Base-by-base conservation (phyloP, 2,888 invertebrate species). In the Phyllotreta cruciferae region DNA sequence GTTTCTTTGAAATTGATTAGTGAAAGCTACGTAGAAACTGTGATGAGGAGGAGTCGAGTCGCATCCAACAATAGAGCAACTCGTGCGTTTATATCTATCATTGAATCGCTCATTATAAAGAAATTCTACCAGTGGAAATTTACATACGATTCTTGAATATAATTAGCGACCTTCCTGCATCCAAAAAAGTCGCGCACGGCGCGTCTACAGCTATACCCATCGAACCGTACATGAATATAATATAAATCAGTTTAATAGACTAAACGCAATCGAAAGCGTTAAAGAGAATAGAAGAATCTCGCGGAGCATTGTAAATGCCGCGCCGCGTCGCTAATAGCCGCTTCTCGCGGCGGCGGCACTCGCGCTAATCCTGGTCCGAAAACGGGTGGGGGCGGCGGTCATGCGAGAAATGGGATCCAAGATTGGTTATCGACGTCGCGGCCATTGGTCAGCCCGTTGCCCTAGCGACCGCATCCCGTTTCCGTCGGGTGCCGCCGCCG, bases 351-450 rank as follows among this genome's bases (percentile, higher is more conserved):
- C 36, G 50, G 50, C 35, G 42, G 63, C 70, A 67, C 70, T 66
- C 70, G 72, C 71, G 73, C 71, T 77, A 77, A 78, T 76, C 77
- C 72, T 71, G 62, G 73, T 71, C 73, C 24, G 24, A 24, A 24
- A 24, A 24, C 4, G 24, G 24, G 24, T 24, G 24, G 24, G 24
- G 74, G 74, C 75, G 76, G 78, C 80, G 78, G 78, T 79, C 80
- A 80, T 79, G 79, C 79, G 79, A 77, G 78, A 78, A 80, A 80
- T 79, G 79, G 79, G 79, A 78, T 80, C 79, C 80, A 80, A 80
- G 80, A 81, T 81, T 80, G 80, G 80, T 78, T 80, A 80, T 80
- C 78, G 80, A 76, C 73, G 73, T 74, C 73, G 77, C 78, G 77
- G 79, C 79, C 80, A 80, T 80, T 80, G 80, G 79, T 70, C 69